Percentiles rank a stretch among this genome's conserved stretches.
Evolutionary conservation across 2,888 invertebrate genomes (phyloP).

Genomic region (Liopterus haemorrhoidalis): DNA sequence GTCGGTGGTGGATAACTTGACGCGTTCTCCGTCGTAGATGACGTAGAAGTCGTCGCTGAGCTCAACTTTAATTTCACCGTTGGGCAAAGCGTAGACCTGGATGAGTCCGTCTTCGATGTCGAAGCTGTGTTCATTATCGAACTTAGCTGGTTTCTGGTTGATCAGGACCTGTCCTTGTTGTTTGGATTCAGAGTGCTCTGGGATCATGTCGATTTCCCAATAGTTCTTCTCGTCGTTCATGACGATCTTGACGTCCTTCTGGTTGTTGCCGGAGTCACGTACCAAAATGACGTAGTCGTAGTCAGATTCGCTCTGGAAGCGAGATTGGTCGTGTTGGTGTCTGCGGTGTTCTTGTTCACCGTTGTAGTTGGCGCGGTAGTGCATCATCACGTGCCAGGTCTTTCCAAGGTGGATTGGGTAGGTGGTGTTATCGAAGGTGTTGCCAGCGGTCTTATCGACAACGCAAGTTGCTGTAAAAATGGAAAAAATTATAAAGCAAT

Average conservation of each 20-base stretch:
- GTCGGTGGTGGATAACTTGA: constrained; percentile 42
- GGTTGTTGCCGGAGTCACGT: constrained; percentile 41
- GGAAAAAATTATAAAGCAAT: not conserved
- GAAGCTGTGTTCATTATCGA: constrained; percentile 36
- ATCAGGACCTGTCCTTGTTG: constrained; percentile 31
- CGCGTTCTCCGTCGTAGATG: constrained; percentile 55
- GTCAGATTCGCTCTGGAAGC: constrained; percentile 42
- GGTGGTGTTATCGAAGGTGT: constrained; percentile 60
- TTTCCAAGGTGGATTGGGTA: constrained; percentile 51
- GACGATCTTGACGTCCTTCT: constrained; percentile 47
- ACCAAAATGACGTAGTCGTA: constrained; percentile 45
- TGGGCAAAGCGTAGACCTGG: constrained; percentile 45
- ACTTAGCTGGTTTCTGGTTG: constrained; percentile 43
- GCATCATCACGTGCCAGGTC: constrained; percentile 59
- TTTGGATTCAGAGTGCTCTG: constrained; percentile 29
- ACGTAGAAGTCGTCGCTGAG: constrained; percentile 50
- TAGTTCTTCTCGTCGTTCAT: constrained; percentile 41
- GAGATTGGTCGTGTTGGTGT: constrained; percentile 27
- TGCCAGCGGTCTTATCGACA: constrained; percentile 52
- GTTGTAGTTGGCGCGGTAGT: constrained; percentile 43
- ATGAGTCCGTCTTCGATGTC: constrained; percentile 44
- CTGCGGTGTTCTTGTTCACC: constrained; percentile 30
- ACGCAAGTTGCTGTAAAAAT: constrained; percentile 54
- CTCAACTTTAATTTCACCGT: constrained; percentile 53
- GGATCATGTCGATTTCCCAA: constrained; percentile 42